phyloP scores from a whole-genome alignment of 2,797 vertebrate genomes.

The Cyclopterus lumpus region DNA sequence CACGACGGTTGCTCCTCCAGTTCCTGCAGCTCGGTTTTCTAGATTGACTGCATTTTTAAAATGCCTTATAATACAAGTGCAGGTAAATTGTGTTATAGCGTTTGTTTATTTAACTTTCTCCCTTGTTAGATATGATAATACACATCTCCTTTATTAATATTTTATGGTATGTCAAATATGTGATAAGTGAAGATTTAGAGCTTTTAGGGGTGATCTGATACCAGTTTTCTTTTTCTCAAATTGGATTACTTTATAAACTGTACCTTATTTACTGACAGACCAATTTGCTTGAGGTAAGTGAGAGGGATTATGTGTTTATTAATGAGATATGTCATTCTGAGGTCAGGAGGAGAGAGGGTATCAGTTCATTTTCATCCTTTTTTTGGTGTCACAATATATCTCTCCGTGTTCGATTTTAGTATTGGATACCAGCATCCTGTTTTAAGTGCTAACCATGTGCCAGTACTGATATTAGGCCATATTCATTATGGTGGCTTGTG shows the following conservation, averaged over 20 bases:
- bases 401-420: background rate
- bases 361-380: background rate
- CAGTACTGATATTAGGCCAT: background rate
- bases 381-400: background rate
- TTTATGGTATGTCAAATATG: conserved; percentile 14
- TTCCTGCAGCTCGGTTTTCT: background rate
- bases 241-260: background rate
- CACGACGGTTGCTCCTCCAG: background rate
- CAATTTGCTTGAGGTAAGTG: background rate
- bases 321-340: background rate
- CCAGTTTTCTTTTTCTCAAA: background rate
- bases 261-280: background rate
- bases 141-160: background rate
- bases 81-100: background rate
- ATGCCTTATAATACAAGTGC: background rate
- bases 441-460: background rate
- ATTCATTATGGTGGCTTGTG: background rate
- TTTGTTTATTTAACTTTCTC: conserved; percentile 7
- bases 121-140: too few species aligned
- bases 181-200: conserved; percentile 4
- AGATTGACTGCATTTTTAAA: background rate
- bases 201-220: too few species aligned
- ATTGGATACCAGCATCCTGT: background rate
- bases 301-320: background rate
- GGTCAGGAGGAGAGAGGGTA: background rate